phyloP scores from a whole-genome alignment of 1,140 invertebrate species.

The Drosophila auraria region DNA sequence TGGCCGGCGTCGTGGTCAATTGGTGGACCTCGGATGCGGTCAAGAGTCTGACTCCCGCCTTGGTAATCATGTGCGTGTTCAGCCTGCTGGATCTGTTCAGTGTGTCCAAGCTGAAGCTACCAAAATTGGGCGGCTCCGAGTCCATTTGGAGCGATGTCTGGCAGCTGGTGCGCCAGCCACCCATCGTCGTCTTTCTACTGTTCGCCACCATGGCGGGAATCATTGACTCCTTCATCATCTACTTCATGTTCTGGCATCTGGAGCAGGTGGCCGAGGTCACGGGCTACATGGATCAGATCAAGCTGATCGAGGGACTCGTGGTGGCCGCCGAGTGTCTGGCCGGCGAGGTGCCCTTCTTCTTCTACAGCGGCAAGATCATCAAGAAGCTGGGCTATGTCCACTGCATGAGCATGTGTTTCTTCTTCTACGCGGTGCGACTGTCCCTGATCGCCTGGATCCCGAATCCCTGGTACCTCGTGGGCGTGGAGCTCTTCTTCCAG shows the following conservation, averaged over 20 bases:
- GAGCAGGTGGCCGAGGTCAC: slow-evolving; percentile 89
- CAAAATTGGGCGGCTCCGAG: slow-evolving; percentile 87
- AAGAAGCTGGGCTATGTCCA: slow-evolving; percentile 89
- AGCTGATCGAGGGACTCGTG: slow-evolving; percentile 91
- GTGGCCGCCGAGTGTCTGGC: slow-evolving; percentile 91
- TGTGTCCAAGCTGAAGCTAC: slow-evolving; percentile 88
- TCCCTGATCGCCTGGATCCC: slow-evolving; percentile 89
- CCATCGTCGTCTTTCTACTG: slow-evolving; percentile 88
- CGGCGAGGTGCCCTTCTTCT: slow-evolving; percentile 91
- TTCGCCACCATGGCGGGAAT: slow-evolving; percentile 91
- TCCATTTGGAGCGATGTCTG: slow-evolving; percentile 88
- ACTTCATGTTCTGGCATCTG: slow-evolving; percentile 92
- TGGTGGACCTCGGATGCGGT: slow-evolving; percentile 85
- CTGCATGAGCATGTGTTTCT: slow-evolving; percentile 90
- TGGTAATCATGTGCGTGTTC: slow-evolving; percentile 88
- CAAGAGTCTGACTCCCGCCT: slow-evolving; percentile 90
- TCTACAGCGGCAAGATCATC: slow-evolving; percentile 89
- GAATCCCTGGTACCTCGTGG: slow-evolving; percentile 90
- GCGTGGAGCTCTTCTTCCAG: slow-evolving; percentile 90
- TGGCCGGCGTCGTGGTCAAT: slow-evolving; percentile 89
- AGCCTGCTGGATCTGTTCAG: slow-evolving; percentile 88
- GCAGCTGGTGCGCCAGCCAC: slow-evolving; percentile 87
- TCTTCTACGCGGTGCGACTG: slow-evolving; percentile 89
- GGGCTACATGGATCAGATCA: slow-evolving; percentile 88
- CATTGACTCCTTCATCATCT: slow-evolving; percentile 91